A percentile compares a stretch with the other conserved stretches of the same genome.
These are phyloP conservation scores for Lochmaea crataegi DNA, from an alignment of 2,888 invertebrate genomes.

Conservation along the genomic window DNA sequence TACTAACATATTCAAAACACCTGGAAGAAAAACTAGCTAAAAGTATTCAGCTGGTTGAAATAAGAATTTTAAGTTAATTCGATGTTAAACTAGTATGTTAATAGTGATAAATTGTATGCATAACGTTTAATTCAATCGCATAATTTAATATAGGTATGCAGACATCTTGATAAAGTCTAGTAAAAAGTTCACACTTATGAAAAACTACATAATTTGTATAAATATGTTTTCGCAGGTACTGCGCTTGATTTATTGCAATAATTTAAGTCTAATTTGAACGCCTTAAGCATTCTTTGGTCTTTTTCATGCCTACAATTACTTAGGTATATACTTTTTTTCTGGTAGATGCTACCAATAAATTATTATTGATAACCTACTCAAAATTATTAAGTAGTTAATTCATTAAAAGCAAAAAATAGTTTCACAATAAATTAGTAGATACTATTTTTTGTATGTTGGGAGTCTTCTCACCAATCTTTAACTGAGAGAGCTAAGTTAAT, in stretches of 20 bases:
- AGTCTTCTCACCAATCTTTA: too few relatives aligned
- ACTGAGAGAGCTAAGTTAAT: too few relatives aligned
- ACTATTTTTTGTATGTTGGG: too few relatives aligned
- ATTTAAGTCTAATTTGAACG: neutral
- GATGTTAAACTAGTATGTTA: neutral
- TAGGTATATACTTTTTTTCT: too few relatives aligned
- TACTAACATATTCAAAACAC: too few relatives aligned
- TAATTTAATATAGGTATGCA: neutral
- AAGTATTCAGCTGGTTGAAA: neutral
- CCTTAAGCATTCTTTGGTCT: neutral
- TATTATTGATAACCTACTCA: too few relatives aligned
- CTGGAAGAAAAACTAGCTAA: neutral
- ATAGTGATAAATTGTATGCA: neutral
- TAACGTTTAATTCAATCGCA: neutral
- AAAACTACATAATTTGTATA: neutral
- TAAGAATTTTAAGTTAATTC: neutral
- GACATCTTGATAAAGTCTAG: neutral
- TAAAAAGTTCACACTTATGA: neutral
- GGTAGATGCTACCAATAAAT: too few relatives aligned
- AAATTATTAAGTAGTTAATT: too few relatives aligned
- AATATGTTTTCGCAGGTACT: neutral
- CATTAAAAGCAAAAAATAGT: too few relatives aligned
- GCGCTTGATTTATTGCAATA: neutral
- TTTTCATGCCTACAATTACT: neutral
- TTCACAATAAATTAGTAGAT: too few relatives aligned